Conservation (phyloP, 2,797 vertebrate genomes). For the Cetoscarus ocellatus region DNA sequence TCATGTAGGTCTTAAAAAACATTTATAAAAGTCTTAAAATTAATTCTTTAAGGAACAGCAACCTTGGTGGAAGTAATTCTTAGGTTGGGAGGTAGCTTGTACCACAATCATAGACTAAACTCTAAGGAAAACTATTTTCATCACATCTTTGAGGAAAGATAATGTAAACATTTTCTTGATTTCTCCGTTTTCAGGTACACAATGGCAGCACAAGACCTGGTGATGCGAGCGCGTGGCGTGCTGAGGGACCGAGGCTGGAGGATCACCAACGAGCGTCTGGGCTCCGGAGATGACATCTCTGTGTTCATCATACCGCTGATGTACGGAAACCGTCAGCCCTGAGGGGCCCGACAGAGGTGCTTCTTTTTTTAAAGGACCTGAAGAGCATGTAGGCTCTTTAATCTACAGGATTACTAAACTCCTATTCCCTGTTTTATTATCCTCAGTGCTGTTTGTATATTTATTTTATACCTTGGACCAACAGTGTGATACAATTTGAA, state of each 20-base stretch:
- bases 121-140: no score
- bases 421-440: conserved; percentile 24
- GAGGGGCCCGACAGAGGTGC: conserved; percentile 32
- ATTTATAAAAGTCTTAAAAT: no score
- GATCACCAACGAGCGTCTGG: conserved; percentile 94
- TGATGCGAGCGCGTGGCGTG: conserved; percentile 95
- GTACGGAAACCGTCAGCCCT: conserved; percentile 91
- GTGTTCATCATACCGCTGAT: conserved; percentile 96
- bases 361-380: neutral
- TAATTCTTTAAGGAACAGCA: no score
- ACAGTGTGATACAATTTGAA: conserved; percentile 1
- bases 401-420: conserved; percentile 16
- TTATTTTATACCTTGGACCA: conserved; percentile 14
- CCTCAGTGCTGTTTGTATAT: conserved; percentile 34
- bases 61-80: no score
- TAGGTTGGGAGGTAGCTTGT: no score
- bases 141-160: no score
- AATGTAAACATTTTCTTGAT: neutral
- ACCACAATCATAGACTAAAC: no score
- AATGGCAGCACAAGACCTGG: conserved; percentile 96
- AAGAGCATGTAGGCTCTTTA: conserved; percentile 4
- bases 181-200: conserved; percentile 88
- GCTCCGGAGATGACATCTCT: conserved; percentile 97
- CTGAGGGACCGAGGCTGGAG: conserved; percentile 97
- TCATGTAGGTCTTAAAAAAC: no score